These are phyloP conservation scores for Sebastes minor DNA, from an alignment of 2,797 vertebrate species.

Conservation along the genomic window DNA sequence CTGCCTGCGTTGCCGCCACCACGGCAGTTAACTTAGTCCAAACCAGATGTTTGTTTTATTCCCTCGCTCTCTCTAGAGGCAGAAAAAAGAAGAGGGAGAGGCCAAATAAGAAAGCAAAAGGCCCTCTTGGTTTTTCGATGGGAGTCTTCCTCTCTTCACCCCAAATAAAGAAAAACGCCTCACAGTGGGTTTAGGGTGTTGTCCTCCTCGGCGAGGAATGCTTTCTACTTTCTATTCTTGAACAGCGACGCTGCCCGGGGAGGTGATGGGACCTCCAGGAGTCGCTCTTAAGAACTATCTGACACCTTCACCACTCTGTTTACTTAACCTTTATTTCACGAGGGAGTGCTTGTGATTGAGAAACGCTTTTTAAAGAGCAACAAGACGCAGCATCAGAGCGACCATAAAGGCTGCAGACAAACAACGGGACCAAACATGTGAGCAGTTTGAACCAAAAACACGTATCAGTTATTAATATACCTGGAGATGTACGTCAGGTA, in stretches of 20 bases:
- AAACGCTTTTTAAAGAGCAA: not conserved
- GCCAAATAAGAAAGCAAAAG: slow-evolving; percentile 60
- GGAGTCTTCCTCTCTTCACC: slow-evolving; percentile 55
- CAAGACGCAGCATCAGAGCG: not conserved
- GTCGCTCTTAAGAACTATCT: not conserved
- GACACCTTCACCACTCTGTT: not conserved
- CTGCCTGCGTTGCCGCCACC: slow-evolving; percentile 81
- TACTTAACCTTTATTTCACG: slow-evolving; percentile 14
- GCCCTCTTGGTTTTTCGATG: slow-evolving; percentile 22
- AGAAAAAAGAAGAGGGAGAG: slow-evolving; percentile 29
- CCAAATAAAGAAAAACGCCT: slow-evolving; percentile 20
- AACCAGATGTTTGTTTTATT: slow-evolving; percentile 87
- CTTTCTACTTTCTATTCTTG: slow-evolving; percentile 44
- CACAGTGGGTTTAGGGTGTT: slow-evolving; percentile 51
- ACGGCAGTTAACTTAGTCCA: slow-evolving; percentile 83
- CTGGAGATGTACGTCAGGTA: not conserved
- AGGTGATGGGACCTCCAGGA: slow-evolving; percentile 17
- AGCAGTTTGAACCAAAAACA: not conserved
- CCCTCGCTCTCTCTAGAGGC: slow-evolving; percentile 63
- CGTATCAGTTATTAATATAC: not conserved
- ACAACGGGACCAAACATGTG: not conserved
- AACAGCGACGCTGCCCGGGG: not conserved
- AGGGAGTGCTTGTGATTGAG: not conserved
- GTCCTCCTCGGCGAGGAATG: slow-evolving; percentile 43
- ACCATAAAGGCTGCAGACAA: not conserved